Base-by-base conservation (phyloP, 1,140 invertebrate species). In the Brachionus angularis region DNA sequence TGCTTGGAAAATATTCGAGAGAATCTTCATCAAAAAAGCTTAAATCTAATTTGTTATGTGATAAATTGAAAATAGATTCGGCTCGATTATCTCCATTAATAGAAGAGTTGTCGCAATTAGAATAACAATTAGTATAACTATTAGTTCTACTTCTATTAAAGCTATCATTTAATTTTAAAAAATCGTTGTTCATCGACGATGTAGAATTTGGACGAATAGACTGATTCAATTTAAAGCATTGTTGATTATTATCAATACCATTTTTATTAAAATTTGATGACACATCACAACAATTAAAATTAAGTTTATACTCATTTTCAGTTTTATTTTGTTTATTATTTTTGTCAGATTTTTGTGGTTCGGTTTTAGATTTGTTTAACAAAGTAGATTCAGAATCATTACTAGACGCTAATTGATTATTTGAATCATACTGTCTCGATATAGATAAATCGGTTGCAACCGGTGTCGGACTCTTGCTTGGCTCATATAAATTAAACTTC, bases 21-120 rank as follows among this genome's bases (percentile, higher is more conserved):
- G 31, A 39, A 42, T 58, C 53, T 23, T 58, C 53, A 58, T 58
- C 53, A 39, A 21, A 31, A 53, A 31, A 53, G 33, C n/a, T 31
- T 5, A 31, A 16, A 12, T 53, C 50, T 16, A 12, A n/a, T n/a
- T 31, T 31, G 33, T 31, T 53, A 2, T 2, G 23, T 21, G 47
- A 50, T 50, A n/a, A n/a, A n/a, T n/a, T n/a, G n/a, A n/a, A n/a
- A n/a, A n/a, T n/a, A n/a, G 47, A 50, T 23, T 25, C 18, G 4
- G 21, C 3, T 16, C 25, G 21, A 1, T 18, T 23, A 2, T 50
- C 2, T 10, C 25, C 25, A 23, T 50, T 50, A 2, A 14, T 50
- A 10, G 25, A 23, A 3, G 8, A 23, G 27, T 21, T 27, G 12
- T 25, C 18, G 27, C 33, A 1, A 2, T 53, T 53, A 5, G 16